These are phyloP conservation scores for Prochilodus magdalenae DNA, from an alignment of 2,113 vertebrate species.

Conservation along the genomic window DNA sequence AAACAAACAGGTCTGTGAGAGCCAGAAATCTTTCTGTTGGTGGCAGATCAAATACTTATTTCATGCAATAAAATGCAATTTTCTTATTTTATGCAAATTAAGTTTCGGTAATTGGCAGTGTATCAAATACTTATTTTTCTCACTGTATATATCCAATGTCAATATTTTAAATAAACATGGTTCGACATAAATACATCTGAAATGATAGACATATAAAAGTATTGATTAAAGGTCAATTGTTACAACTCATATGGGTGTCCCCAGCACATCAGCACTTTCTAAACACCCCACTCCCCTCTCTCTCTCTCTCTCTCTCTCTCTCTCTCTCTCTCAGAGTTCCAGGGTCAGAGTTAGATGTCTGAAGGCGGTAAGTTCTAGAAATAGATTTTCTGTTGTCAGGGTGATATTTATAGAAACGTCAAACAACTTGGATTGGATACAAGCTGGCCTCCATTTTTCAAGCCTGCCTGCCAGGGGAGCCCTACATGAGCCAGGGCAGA, in stretches of 20 bases:
- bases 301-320: not conserved
- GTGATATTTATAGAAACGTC: conserved; percentile 64
- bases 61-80: too few relatives aligned
- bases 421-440: conserved; percentile 51
- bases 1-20: too few relatives aligned
- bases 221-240: not conserved
- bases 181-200: not conserved
- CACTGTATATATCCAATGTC: too few relatives aligned
- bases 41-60: too few relatives aligned
- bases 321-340: conserved; percentile 17
- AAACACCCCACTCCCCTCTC: not conserved
- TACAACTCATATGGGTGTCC: not conserved
- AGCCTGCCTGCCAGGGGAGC: conserved; percentile 50
- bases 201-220: not conserved
- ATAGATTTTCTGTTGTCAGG: conserved; percentile 61
- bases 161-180: not conserved
- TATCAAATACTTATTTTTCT: too few relatives aligned
- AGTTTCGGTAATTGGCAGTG: too few relatives aligned
- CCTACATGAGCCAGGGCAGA: conserved; percentile 41
- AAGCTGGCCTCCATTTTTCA: conserved; percentile 53
- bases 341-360: conserved; percentile 47
- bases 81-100: too few relatives aligned
- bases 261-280: not conserved
- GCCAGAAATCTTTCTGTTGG: too few relatives aligned
- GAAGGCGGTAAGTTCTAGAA: conserved; percentile 40